Evolutionary conservation across 2,888 invertebrate genomes (phyloP).

Genomic region (Cotesia congregata): DNA sequence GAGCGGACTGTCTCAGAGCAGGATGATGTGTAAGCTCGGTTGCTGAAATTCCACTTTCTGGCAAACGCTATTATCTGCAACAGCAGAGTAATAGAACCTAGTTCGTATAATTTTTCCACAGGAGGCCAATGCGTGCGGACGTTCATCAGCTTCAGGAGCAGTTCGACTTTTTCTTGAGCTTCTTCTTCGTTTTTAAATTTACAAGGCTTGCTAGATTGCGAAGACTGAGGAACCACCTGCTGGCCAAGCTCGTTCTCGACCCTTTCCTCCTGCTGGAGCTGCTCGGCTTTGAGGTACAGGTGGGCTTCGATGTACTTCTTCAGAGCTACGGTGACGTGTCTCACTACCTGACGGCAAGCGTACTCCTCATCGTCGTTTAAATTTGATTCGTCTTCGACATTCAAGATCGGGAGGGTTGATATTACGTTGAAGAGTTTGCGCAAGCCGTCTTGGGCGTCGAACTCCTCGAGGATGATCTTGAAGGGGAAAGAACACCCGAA

Average conservation of each 20-base stretch:
- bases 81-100: conserved; percentile 86
- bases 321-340: conserved; percentile 91
- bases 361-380: conserved; percentile 90
- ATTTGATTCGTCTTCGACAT: conserved; percentile 75
- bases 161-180: conserved; percentile 88
- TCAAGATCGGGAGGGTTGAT: conserved; percentile 87
- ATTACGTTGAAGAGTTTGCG: conserved; percentile 95
- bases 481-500: conserved; percentile 96
- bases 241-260: conserved; percentile 72
- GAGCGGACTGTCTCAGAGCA: conserved; percentile 86
- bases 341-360: conserved; percentile 89
- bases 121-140: conserved; percentile 87
- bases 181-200: conserved; percentile 80
- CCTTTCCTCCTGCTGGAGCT: conserved; percentile 76
- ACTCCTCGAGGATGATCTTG: conserved; percentile 92
- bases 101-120: conserved; percentile 86
- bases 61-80: conserved; percentile 90
- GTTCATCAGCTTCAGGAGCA: conserved; percentile 82
- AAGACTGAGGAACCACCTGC: conserved; percentile 64
- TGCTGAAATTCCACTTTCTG: conserved; percentile 93
- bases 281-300: conserved; percentile 83
- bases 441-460: conserved; percentile 93
- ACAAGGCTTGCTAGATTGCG: conserved; percentile 73
- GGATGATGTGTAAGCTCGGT: conserved; percentile 73
- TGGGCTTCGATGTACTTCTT: conserved; percentile 94